phyloP scores from a whole-genome alignment of 2,888 invertebrate genomes.

The Heptascelio sp. region DNA sequence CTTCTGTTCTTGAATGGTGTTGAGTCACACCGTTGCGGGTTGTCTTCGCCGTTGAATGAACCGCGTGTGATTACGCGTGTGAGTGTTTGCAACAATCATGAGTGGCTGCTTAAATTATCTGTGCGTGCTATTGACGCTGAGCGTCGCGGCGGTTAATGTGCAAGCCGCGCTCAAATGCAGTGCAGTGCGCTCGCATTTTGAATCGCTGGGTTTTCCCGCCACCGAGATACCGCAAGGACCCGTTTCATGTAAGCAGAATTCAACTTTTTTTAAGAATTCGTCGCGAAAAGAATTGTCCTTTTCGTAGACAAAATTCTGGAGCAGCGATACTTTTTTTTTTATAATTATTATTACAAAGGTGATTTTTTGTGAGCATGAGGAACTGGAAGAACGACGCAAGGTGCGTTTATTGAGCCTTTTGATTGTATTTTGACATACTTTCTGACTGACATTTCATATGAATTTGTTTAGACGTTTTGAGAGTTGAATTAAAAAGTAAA shows the following conservation, averaged over 20 bases:
- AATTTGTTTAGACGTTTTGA: too few species aligned
- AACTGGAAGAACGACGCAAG: too few species aligned
- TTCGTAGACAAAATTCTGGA: too few species aligned
- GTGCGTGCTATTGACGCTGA: conserved; percentile 78
- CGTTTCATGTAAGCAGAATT: conserved; percentile 85
- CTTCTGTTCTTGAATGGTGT: conserved; percentile 13
- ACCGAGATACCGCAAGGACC: conserved; percentile 86
- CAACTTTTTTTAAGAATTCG: too few species aligned
- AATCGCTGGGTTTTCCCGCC: conserved; percentile 85
- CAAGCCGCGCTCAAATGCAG: conserved; percentile 84
- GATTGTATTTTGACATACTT: too few species aligned
- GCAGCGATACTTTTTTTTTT: too few species aligned
- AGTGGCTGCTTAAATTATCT: conserved; percentile 75
- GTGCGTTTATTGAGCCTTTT: too few species aligned
- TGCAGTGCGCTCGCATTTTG: conserved; percentile 85
- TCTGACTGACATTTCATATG: too few species aligned
- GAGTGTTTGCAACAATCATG: conserved; percentile 71
- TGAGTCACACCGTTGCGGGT: not conserved
- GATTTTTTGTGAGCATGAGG: too few species aligned
- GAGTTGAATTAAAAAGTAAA: too few species aligned
- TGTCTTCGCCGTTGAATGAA: conserved; percentile 43
- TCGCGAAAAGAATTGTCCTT: too few species aligned
- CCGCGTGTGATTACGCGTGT: conserved; percentile 69
- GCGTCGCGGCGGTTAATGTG: conserved; percentile 73
- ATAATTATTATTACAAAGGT: too few species aligned